Evolutionary conservation across 2,888 invertebrate species (phyloP).

Genomic region (Polyommatus iphigenia): DNA sequence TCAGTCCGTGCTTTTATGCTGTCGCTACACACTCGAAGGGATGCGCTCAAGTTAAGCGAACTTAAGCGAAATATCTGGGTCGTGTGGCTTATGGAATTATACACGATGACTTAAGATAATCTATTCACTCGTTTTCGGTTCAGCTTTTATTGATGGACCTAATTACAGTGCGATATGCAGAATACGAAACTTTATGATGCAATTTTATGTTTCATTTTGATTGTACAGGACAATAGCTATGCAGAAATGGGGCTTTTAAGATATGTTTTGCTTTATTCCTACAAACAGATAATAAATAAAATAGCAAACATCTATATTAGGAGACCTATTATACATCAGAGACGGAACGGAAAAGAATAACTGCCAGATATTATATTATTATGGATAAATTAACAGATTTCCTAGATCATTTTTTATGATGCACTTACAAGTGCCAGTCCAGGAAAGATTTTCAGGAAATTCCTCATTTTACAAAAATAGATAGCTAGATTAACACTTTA

Average conservation of each 20-base stretch:
- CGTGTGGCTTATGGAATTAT: conserved; percentile 41
- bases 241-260: neutral
- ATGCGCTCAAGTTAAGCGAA: conserved; percentile 43
- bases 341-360: no score
- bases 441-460: no score
- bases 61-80: conserved; percentile 46
- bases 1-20: conserved; percentile 60
- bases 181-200: neutral
- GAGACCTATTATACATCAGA: no score
- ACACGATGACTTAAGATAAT: conserved; percentile 32
- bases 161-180: neutral
- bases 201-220: neutral
- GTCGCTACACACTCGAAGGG: conserved; percentile 55
- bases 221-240: neutral
- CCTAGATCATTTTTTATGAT: no score
- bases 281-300: neutral
- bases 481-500: no score
- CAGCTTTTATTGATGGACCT: conserved; percentile 3
- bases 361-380: no score
- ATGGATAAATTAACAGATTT: no score
- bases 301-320: neutral
- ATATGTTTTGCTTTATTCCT: neutral
- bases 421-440: no score
- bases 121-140: conserved; percentile 33
- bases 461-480: no score